Evolutionary conservation across 2,888 invertebrate genomes (phyloP).

Genomic region (Abscondita cerata): DNA sequence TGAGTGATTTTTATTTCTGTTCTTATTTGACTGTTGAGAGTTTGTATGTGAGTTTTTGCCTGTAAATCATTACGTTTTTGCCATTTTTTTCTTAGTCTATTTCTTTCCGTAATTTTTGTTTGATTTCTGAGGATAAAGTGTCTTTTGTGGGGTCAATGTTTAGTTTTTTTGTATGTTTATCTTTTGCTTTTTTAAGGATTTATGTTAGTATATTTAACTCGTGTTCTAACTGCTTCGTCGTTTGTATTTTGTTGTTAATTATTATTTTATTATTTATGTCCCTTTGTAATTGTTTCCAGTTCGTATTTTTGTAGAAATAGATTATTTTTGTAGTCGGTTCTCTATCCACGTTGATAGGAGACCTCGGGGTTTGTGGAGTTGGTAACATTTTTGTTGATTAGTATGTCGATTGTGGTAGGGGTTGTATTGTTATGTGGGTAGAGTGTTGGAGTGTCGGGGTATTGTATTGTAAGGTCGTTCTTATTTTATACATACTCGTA

Average conservation of each 20-base stretch:
- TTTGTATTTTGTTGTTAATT: not conserved
- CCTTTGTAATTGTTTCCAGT: not conserved
- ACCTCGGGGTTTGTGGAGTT: not conserved
- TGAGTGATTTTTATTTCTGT: not conserved
- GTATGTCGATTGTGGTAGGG: constrained; percentile 20
- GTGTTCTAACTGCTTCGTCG: not conserved
- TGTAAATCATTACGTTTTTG: not conserved
- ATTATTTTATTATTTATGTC: not conserved
- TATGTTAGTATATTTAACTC: not conserved
- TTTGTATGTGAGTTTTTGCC: not conserved
- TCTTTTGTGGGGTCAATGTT: not conserved
- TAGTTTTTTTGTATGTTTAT: not conserved
- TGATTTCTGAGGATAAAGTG: not conserved
- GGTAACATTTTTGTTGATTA: constrained; percentile 19
- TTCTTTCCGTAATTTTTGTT: not conserved
- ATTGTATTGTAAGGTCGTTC: not conserved
- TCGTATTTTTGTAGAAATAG: not conserved
- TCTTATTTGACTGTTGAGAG: not conserved
- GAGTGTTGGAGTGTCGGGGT: constrained; percentile 16
- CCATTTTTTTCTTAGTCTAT: not conserved
- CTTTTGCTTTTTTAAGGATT: not conserved
- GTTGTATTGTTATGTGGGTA: constrained; percentile 19
- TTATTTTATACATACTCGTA: constrained; percentile 19
- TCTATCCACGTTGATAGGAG: no score
- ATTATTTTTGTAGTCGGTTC: not conserved